A percentile compares a stretch with the other conserved stretches of the same genome.
Conservation (phyloP, 2,888 invertebrate species). For the Lasioglossum pauxillum region DNA sequence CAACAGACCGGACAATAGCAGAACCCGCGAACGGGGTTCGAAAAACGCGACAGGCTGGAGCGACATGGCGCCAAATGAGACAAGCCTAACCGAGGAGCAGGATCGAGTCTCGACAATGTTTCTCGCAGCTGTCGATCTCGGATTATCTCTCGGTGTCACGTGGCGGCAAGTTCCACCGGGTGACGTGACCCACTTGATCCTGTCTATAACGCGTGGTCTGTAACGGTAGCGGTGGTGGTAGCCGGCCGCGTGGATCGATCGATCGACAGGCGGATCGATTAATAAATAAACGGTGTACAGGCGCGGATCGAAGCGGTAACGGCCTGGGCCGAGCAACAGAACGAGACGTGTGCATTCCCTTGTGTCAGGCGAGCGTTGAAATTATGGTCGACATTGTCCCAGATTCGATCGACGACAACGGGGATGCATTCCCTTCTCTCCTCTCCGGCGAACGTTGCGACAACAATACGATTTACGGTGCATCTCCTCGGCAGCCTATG, state of each 20-base stretch:
- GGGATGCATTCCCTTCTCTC: conserved; percentile 64
- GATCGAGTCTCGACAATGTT: conserved; percentile 1
- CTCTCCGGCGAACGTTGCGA: conserved; percentile 25
- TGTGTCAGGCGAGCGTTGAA: conserved; percentile 60
- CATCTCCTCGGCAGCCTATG: background rate
- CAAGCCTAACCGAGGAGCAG: background rate
- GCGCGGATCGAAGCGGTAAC: conserved; percentile 42
- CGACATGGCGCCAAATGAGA: conserved; percentile 1
- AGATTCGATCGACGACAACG: conserved; percentile 57
- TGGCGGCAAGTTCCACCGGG: conserved; percentile 46
- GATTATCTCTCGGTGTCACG: conserved; percentile 60
- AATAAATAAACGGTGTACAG: conserved; percentile 63
- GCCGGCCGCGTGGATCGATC: conserved; percentile 57
- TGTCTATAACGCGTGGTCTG: conserved; percentile 57
- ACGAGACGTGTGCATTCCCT: conserved; percentile 58
- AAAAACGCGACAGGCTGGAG: background rate
- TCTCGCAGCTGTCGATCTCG: conserved; percentile 30
- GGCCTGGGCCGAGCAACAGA: conserved; percentile 19
- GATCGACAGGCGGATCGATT: conserved; percentile 62
- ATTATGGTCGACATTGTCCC: conserved; percentile 73
- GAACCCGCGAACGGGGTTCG: background rate
- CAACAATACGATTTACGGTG: conserved; percentile 60
- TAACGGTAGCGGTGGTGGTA: conserved; percentile 58
- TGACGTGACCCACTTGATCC: conserved; percentile 72
- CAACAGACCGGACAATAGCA: too few relatives aligned